Percentiles rank a stretch among this genome's conserved stretches.
Evolutionary conservation across 2,888 invertebrate genomes (phyloP).

Genomic region (Diaphora mendica): DNA sequence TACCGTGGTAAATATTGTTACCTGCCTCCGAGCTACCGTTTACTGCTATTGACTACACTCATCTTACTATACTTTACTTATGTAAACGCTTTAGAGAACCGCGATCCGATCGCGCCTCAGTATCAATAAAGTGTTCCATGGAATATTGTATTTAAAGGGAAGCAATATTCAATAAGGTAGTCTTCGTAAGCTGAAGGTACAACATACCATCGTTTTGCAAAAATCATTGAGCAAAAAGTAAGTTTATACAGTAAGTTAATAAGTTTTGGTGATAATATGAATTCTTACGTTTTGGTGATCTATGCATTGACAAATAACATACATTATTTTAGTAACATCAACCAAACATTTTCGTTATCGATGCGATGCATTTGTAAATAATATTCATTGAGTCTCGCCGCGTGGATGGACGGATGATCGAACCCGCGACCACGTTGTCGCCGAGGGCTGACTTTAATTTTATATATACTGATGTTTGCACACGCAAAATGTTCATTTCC

Average conservation of each 20-base stretch:
- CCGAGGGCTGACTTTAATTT: constrained; percentile 74
- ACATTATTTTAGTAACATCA: constrained; percentile 62
- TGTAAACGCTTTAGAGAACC: constrained; percentile 26
- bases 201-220: neutral
- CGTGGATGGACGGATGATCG: constrained; percentile 52
- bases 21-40: constrained; percentile 66
- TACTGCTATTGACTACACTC: constrained; percentile 62
- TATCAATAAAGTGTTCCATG: neutral
- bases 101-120: neutral
- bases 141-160: neutral
- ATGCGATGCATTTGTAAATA: constrained; percentile 76
- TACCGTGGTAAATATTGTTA: constrained; percentile 79
- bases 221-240: neutral
- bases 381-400: constrained; percentile 63
- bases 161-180: constrained; percentile 1
- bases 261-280: neutral
- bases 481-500: constrained; percentile 58
- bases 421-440: constrained; percentile 42
- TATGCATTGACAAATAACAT: constrained; percentile 46
- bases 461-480: constrained; percentile 68
- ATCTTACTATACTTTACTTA: constrained; percentile 47
- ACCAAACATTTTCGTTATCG: constrained; percentile 72
- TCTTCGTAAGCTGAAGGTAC: neutral
- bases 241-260: constrained; percentile 33
- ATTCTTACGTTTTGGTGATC: constrained; percentile 40